Conservation (phyloP, 2,113 vertebrate species). For the Excalfactoria chinensis region DNA sequence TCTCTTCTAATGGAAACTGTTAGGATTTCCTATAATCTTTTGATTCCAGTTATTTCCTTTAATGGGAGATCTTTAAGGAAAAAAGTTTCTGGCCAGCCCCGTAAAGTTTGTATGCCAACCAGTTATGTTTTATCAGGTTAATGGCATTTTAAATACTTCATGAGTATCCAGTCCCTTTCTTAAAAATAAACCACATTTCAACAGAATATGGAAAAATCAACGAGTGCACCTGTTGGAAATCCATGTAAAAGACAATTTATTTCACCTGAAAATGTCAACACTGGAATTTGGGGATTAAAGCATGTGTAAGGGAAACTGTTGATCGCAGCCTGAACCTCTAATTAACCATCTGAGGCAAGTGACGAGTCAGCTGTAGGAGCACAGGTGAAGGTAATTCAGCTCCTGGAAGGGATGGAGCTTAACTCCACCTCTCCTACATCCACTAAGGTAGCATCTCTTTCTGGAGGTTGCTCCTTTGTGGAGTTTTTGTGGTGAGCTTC, state of each 20-base stretch:
- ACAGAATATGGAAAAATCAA: neutral
- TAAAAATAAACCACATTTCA: neutral
- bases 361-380: too few relatives aligned
- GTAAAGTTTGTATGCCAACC: neutral
- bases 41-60: neutral
- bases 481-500: too few relatives aligned
- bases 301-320: neutral
- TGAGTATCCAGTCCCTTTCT: neutral
- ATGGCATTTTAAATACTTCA: neutral
- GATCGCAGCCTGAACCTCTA: too few relatives aligned
- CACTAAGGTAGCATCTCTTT: too few relatives aligned
- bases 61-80: neutral
- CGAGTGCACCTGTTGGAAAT: neutral
- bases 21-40: neutral
- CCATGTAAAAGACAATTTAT: neutral
- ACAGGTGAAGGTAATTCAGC: too few relatives aligned
- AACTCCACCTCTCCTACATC: too few relatives aligned
- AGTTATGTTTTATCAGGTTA: neutral
- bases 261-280: neutral
- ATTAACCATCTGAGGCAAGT: too few relatives aligned
- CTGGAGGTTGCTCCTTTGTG: too few relatives aligned
- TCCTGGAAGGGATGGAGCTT: too few relatives aligned
- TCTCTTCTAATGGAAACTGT: neutral
- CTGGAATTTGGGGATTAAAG: neutral
- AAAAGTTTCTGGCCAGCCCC: neutral